phyloP scores from a whole-genome alignment of 2,797 vertebrate genomes.

The Danio tinwini region DNA sequence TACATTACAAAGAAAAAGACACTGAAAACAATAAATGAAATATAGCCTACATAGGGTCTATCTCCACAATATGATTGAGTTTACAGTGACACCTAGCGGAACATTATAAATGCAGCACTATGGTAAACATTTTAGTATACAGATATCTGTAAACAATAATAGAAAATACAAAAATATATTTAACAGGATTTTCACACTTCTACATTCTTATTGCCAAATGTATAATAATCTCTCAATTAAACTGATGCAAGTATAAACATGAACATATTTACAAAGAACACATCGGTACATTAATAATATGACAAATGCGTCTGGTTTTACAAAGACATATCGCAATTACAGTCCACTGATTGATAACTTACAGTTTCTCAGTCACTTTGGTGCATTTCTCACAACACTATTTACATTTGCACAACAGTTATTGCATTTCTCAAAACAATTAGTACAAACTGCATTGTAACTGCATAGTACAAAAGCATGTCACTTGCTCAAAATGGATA shows the following conservation, averaged over 20 bases:
- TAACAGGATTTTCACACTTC: neutral
- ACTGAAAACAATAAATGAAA: too few relatives aligned
- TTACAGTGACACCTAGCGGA: slow-evolving; percentile 38
- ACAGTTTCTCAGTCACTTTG: too few relatives aligned
- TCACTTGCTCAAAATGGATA: too few relatives aligned
- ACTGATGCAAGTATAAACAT: neutral
- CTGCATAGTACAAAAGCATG: too few relatives aligned
- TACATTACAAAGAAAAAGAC: too few relatives aligned
- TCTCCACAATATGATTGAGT: neutral
- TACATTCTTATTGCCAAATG: too few relatives aligned
- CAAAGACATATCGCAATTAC: neutral
- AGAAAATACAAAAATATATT: neutral
- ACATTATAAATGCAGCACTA: too few relatives aligned
- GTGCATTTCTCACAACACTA: too few relatives aligned
- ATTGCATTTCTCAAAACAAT: too few relatives aligned
- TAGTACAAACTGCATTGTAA: too few relatives aligned
- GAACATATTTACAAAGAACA: neutral
- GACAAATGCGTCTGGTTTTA: neutral
- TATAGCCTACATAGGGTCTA: too few relatives aligned
- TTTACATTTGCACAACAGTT: too few relatives aligned
- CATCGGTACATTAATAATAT: neutral
- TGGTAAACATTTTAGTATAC: neutral
- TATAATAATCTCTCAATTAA: neutral
- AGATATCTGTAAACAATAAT: neutral
- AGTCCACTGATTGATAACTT: neutral